phyloP scores from a whole-genome alignment of 2,113 vertebrate genomes.

The Osmerus eperlanus region DNA sequence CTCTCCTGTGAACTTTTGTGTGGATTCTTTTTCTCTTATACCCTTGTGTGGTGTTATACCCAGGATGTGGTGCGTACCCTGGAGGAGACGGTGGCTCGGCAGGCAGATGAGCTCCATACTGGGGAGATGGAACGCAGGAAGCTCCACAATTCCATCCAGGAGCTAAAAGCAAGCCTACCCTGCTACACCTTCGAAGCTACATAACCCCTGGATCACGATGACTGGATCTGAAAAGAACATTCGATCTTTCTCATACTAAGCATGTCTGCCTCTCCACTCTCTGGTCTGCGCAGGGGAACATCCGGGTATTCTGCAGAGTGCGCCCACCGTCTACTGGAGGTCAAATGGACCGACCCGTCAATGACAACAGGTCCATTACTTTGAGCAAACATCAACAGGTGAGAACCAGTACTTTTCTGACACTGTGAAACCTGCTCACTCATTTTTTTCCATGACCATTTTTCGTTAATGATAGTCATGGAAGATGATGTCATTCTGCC shows the following conservation, averaged over 20 bases:
- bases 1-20: not conserved
- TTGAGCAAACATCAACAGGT: slow-evolving; percentile 76
- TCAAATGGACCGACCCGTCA: slow-evolving; percentile 51
- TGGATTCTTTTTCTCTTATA: not conserved
- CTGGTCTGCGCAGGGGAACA: slow-evolving; percentile 75
- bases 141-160: slow-evolving; percentile 83
- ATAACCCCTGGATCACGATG: no score
- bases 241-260: not conserved
- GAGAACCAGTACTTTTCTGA: slow-evolving; percentile 14
- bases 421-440: no score
- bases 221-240: not conserved
- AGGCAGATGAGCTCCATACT: slow-evolving; percentile 69
- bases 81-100: slow-evolving; percentile 42
- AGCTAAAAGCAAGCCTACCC: slow-evolving; percentile 76
- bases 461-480: no score
- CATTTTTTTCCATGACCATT: no score
- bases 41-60: not conserved
- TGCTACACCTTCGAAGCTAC: no score
- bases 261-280: not conserved
- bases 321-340: slow-evolving; percentile 74
- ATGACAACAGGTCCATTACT: slow-evolving; percentile 64
- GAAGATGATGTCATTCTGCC: not conserved
- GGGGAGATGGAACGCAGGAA: slow-evolving; percentile 81
- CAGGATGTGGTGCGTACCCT: slow-evolving; percentile 51
- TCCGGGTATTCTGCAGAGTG: slow-evolving; percentile 87